phyloP scores from a whole-genome alignment of 2,888 invertebrate species.

The Pristionchus arcanus region DNA sequence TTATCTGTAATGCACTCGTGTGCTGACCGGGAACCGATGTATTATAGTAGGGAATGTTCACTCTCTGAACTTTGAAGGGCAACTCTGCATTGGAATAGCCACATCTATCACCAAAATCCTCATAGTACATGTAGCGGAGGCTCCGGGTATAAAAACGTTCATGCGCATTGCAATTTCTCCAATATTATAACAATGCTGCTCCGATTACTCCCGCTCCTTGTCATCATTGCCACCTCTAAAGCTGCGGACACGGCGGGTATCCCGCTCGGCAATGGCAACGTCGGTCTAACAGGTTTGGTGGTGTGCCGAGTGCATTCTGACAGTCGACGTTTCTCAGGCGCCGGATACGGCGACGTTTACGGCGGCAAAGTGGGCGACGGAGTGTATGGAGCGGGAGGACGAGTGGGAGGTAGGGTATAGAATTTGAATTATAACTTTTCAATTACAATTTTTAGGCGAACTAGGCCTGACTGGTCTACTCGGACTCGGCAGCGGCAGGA shows the following conservation, averaged over 20 bases:
- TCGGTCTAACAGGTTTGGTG: neutral
- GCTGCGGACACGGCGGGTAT: neutral
- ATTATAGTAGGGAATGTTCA: neutral
- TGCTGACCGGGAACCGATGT: neutral
- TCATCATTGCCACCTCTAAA: neutral
- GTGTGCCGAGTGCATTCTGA: neutral
- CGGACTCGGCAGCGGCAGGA: neutral
- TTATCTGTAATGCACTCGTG: neutral
- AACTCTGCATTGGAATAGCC: neutral
- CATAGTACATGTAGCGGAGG: neutral
- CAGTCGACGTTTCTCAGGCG: neutral
- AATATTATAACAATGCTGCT: neutral
- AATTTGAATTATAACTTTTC: neutral
- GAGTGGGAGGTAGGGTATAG: neutral
- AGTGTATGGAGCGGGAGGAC: neutral
- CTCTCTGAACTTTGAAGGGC: neutral
- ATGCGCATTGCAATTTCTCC: neutral
- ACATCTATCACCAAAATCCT: neutral
- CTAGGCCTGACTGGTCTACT: neutral
- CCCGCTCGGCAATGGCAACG: neutral
- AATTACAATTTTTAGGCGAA: neutral
- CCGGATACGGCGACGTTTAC: slow-evolving; percentile 2
- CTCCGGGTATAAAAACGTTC: neutral
- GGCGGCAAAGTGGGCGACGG: neutral
- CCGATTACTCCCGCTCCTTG: neutral